Conservation (phyloP, 2,888 invertebrate species). For the Lepetodrilus schrolli region DNA sequence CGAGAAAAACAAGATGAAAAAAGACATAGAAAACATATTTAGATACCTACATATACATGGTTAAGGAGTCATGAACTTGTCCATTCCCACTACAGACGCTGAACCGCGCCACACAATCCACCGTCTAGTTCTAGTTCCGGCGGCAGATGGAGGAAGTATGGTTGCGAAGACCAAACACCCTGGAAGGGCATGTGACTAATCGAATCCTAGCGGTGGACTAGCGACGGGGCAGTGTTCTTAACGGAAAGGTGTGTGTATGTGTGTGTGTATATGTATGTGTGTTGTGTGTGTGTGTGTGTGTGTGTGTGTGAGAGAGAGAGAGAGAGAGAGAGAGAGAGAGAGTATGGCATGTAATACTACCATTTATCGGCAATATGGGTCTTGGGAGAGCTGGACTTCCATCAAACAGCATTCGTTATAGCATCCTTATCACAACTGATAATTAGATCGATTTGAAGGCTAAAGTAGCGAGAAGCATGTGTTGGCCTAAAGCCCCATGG, state of each 20-base stretch:
- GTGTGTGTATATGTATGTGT: too few relatives aligned
- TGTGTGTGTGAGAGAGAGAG: too few relatives aligned
- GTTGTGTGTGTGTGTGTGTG: too few relatives aligned
- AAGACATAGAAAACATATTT: background rate
- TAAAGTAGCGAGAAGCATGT: background rate
- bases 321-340: background rate
- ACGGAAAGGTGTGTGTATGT: too few relatives aligned
- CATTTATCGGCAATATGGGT: background rate
- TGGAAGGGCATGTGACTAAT: background rate
- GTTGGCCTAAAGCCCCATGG: background rate
- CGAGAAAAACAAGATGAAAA: too few relatives aligned
- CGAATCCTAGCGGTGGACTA: background rate
- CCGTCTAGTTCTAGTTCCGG: background rate
- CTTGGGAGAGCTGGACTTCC: conserved; percentile 3
- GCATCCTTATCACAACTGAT: conserved; percentile 6
- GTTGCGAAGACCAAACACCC: background rate
- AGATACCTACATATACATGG: conserved; percentile 19
- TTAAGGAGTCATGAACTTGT: background rate
- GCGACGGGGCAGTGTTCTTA: too few relatives aligned
- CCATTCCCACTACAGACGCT: background rate
- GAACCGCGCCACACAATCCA: background rate
- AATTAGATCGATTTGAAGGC: conserved; percentile 23
- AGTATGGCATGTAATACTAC: background rate
- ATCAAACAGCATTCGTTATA: background rate
- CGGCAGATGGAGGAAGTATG: background rate